Base-by-base conservation (phyloP, 2,797 vertebrate species). In the Cyclopterus lumpus region DNA sequence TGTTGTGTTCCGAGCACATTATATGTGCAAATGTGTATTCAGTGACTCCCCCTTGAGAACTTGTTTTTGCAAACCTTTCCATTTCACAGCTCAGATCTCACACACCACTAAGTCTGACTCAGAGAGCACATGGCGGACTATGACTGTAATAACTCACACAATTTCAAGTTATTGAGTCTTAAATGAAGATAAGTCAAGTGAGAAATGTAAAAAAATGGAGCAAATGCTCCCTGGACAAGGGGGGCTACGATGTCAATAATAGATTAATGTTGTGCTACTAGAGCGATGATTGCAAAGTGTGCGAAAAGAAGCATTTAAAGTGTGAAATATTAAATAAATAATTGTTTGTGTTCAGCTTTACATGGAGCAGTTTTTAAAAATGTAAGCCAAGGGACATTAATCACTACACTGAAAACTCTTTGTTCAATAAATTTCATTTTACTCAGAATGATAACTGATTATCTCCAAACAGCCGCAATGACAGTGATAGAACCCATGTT, bases 171-270 rank as follows among this genome's bases (percentile, higher is more conserved):
- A 80, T 58, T 64, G 74, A 74, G 78, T 49, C 42, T 55, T 77
- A 61, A 69, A 86, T 59, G 66, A 80, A 64, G 71, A 75, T 6
- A 53, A 82, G 71, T 76, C 71, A 32, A 46, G 59, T 65, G 60
- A 63, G 69, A 75, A 83, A 66, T 30, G 36, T 63, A n/a, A 9
- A n/a, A 26, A 30, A 40, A 66, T 1, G 4, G 51, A 44, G 38
- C 32, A 44, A n/a, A 59, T 49, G 5, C 16, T 46, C 16, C 26
- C 22, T 20, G 53, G 28, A 79, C 82, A 73, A 68, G n/a, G 72
- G 32, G 44, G n/a, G 44, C 36, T 59, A 70, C 75, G 70, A 20
- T 65, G 53, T 68, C 57, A 53, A 6, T 78, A 74, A 85, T 76
- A 67, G 80, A 59, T 80, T 72, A 57, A 79, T 79, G 79, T 75